Evolutionary conservation across 2,888 invertebrate species (phyloP).

Genomic region (Lissonota sp.): DNA sequence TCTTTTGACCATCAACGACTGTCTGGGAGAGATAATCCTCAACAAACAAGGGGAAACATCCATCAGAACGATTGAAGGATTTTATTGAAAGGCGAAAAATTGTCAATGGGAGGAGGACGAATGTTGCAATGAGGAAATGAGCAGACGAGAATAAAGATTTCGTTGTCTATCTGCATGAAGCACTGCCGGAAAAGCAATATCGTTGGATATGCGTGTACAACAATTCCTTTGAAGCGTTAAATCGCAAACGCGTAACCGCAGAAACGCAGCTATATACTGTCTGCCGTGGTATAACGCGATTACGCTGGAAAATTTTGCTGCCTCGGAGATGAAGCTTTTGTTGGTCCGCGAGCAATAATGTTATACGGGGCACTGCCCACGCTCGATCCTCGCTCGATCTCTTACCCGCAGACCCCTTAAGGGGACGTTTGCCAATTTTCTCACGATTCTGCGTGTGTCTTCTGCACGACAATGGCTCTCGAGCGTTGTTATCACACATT

Average conservation of each 20-base stretch:
- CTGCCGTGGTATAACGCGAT: constrained; percentile 48
- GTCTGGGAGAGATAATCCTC: no score
- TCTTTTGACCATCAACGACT: no score
- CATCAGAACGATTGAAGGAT: not conserved
- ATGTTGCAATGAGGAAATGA: not conserved
- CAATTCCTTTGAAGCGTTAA: constrained; percentile 29
- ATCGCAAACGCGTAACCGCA: constrained; percentile 44
- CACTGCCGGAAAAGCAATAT: not conserved
- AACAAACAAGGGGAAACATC: no score
- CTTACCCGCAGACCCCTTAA: constrained; percentile 4
- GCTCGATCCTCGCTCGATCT: constrained; percentile 57
- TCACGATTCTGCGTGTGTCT: no score
- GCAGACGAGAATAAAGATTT: not conserved
- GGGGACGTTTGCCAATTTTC: no score
- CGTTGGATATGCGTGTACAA: not conserved
- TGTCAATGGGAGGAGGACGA: not conserved
- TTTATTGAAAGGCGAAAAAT: not conserved
- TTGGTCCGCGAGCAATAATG: constrained; percentile 12
- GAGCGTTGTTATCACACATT: no score
- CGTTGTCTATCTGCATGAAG: not conserved
- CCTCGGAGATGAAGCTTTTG: constrained; percentile 40
- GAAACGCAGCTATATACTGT: constrained; percentile 23
- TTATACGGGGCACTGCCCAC: constrained; percentile 41
- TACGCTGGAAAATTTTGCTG: constrained; percentile 33
- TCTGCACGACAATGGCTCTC: no score